Evolutionary conservation across 1,140 invertebrate species (phyloP).

Genomic region (Sinella curviseta): DNA sequence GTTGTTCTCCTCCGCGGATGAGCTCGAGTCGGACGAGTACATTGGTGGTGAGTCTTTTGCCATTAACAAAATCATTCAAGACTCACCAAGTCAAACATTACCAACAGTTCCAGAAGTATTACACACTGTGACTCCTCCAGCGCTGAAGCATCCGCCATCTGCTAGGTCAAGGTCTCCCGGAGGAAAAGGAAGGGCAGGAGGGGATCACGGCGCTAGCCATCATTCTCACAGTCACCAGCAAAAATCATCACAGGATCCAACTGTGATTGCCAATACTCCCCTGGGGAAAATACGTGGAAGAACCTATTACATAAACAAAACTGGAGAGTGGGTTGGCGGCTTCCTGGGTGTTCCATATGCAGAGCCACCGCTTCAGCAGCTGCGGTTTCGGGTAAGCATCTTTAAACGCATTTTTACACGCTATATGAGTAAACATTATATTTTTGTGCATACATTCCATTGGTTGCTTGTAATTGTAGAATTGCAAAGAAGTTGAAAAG

Average conservation of each 20-base stretch:
- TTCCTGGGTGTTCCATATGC: conserved; percentile 64
- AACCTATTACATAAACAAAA: conserved; percentile 16
- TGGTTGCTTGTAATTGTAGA: too few relatives aligned
- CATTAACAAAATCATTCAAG: background rate
- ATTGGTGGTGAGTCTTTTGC: background rate
- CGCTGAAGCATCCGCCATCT: background rate
- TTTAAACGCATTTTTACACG: background rate
- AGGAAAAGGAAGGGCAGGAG: background rate
- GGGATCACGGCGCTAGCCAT: background rate
- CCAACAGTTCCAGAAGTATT: background rate
- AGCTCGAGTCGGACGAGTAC: background rate
- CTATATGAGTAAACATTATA: too few relatives aligned
- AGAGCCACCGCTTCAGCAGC: conserved; percentile 60
- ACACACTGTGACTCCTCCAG: background rate
- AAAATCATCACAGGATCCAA: background rate
- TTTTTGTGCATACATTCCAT: too few relatives aligned
- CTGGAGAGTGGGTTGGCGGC: conserved; percentile 30
- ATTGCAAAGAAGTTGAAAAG: too few relatives aligned
- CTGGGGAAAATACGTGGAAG: background rate
- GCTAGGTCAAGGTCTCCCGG: background rate
- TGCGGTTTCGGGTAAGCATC: conserved; percentile 57
- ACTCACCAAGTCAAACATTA: background rate
- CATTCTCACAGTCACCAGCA: background rate
- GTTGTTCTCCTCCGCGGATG: background rate
- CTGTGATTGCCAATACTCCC: conserved; percentile 1